Base-by-base conservation (phyloP, 2,113 vertebrate genomes). In the Ibidorhyncha struthersii region DNA sequence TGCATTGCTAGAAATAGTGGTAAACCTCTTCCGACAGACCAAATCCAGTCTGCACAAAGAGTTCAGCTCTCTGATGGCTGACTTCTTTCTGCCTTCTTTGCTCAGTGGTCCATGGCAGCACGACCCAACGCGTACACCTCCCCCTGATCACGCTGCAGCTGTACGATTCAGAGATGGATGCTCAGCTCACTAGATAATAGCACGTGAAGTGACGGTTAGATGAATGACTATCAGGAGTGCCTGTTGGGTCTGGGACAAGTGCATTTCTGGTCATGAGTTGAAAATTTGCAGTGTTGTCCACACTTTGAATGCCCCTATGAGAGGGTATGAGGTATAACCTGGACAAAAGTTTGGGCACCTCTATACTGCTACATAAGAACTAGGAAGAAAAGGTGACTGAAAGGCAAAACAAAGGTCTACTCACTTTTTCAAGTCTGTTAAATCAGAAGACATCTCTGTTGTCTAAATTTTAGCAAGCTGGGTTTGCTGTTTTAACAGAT, bases 1-100 rank as follows among this genome's bases (percentile, higher is more conserved):
- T 12, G 1, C 2, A 0, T 22, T 2, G 0, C 62, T 50, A 18
- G 74, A 47, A 74, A 76, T 20, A 86, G 26, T 2, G 10, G 32
- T 38, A 13, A 20, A 1, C 20, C 10, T 69, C 65, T 78, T 22
- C 29, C 15, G 19, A 26, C 3, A 10, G 13, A 23, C 49, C 63
- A 83, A 40, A 81, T 45, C 21, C 43, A 61, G 20, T 15, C 38
- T 61, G 14, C 21, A 27, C 36, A 72, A 80, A 36, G 5, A 72
- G 4, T 50, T 53, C 47, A 69, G 30, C 32, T 66, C 18, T 32
- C 55, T 85, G 25, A 58, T 41, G 50, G 16, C 8, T 29, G 15
- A 3, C 9, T 89, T 18, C 32, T 85, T 79, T 67, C 41, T 69
- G 27, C 14, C 30, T 3, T 66, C 27, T 85, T 79, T 73, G 18